Evolutionary conservation across 2,888 invertebrate species (phyloP), one percentile per base, ranked within the genome.

Genomic region (Monopis laevigella): DNA sequence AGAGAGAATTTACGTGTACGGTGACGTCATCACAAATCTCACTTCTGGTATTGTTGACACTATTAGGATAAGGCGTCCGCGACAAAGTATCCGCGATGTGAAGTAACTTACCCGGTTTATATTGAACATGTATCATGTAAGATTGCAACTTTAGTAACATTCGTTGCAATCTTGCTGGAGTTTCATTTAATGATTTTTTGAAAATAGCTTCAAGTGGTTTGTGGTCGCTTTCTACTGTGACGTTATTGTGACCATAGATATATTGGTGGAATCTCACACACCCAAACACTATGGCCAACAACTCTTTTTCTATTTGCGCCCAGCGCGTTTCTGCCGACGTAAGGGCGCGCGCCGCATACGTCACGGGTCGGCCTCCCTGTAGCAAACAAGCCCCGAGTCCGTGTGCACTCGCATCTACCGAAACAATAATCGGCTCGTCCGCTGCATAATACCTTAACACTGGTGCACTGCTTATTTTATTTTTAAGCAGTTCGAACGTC

Each of bases 71-170:
- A n/a, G 51, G 43, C 17, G 44, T 46, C 21, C 58, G 46, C 3
- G 57, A 58, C 17, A 62, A 44, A 19, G 57, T 51, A 43, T 61
- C 58, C 4, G 58, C 53, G 16, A 59, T 43, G 13, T 50, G 46
- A 24, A 57, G 39, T 16, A 47, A 46, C 46, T 51, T 58, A 11
- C 55, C 58, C 1, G 56, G 56, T 24, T 42, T 43, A 43, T 50
- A 54, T 30, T 30, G 40, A 1, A 62, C 45, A 21, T 45, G 46
- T 5, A 56, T 42, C 39, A 53, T 46, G 45, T 54, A 58, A 10
- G 43, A 46, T 32, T 53, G 44, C 13, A 60, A 39, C 40, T 45
- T 49, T 17, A 57, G 43, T n/a, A 51, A 40, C 48, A 59, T 56
- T 44, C 54, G 45, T 44, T 57, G 58, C 30, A 60, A 43, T 29